Conservation (phyloP, 1,140 invertebrate genomes). For the Mercenaria mercenaria region DNA sequence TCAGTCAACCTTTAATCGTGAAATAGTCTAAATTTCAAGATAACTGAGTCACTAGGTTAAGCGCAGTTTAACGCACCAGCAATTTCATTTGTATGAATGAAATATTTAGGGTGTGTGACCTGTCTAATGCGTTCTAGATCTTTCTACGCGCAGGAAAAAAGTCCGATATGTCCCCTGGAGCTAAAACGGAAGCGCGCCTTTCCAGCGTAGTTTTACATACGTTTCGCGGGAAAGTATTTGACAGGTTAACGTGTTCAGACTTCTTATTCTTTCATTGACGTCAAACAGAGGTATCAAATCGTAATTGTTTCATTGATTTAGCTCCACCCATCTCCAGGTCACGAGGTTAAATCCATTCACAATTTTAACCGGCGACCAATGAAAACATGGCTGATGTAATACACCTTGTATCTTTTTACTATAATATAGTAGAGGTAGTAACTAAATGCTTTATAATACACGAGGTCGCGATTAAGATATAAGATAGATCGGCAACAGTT, state of each 20-base stretch:
- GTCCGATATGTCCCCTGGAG: not conserved
- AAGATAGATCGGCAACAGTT: not conserved
- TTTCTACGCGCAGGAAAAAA: slow-evolving; percentile 25
- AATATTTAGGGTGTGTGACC: slow-evolving; percentile 13
- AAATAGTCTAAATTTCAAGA: slow-evolving; percentile 22
- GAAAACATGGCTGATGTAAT: slow-evolving; percentile 50
- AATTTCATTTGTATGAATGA: slow-evolving; percentile 26
- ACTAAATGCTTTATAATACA: not conserved
- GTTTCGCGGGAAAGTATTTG: not conserved
- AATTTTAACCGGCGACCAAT: not conserved
- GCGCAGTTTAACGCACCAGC: slow-evolving; percentile 8
- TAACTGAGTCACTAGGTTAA: slow-evolving; percentile 62
- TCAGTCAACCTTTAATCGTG: not conserved
- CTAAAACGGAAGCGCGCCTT: not conserved
- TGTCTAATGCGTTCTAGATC: not conserved
- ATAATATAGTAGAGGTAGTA: not conserved
- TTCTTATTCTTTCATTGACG: not conserved
- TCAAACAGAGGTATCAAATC: not conserved
- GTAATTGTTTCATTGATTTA: not conserved
- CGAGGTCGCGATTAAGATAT: not conserved
- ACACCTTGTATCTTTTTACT: not conserved
- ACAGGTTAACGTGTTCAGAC: not conserved
- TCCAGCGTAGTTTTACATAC: not conserved
- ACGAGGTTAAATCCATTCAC: not conserved
- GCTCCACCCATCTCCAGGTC: not conserved